These are phyloP conservation scores for Teleopsis dalmanni DNA, from an alignment of 1,140 invertebrate species.

Conservation along the genomic window DNA sequence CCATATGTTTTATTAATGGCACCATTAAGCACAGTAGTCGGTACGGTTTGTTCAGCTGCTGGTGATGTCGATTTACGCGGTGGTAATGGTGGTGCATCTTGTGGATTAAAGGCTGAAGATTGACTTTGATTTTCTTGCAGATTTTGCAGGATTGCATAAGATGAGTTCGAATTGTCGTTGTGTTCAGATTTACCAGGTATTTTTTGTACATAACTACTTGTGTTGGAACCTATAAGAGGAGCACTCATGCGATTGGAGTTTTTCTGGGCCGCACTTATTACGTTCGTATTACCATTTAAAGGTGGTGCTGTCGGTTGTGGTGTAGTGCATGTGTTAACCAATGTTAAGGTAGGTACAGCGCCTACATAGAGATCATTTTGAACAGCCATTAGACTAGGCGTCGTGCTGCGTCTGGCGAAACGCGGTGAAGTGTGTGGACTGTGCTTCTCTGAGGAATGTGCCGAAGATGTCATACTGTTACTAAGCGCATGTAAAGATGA, in stretches of 20 bases:
- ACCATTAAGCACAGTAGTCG: background rate
- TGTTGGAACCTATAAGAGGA: slow-evolving; percentile 29
- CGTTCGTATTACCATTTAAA: background rate
- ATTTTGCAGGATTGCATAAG: slow-evolving; percentile 39
- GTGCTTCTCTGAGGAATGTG: slow-evolving; percentile 33
- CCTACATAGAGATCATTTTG: slow-evolving; percentile 42
- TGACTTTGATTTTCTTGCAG: slow-evolving; percentile 22
- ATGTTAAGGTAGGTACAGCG: slow-evolving; percentile 8
- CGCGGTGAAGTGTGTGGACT: slow-evolving; percentile 43
- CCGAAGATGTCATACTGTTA: slow-evolving; percentile 27
- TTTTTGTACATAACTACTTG: slow-evolving; percentile 32
- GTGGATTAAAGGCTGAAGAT: background rate
- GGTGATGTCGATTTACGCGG: slow-evolving; percentile 59
- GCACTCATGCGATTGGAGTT: slow-evolving; percentile 39
- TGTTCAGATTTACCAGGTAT: slow-evolving; percentile 21
- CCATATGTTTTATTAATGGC: background rate
- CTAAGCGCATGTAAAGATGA: slow-evolving; percentile 51
- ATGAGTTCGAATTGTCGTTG: slow-evolving; percentile 31
- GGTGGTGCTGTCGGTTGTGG: slow-evolving; percentile 25
- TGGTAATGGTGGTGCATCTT: slow-evolving; percentile 46
- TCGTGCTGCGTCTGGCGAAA: slow-evolving; percentile 34
- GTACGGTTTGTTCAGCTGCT: slow-evolving; percentile 34
- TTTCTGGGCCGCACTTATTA: slow-evolving; percentile 22
- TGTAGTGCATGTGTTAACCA: slow-evolving; percentile 3
- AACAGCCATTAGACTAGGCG: slow-evolving; percentile 39